Evolutionary conservation across 2,888 invertebrate genomes (phyloP).

Genomic region (Drosophila hamatofila): DNA sequence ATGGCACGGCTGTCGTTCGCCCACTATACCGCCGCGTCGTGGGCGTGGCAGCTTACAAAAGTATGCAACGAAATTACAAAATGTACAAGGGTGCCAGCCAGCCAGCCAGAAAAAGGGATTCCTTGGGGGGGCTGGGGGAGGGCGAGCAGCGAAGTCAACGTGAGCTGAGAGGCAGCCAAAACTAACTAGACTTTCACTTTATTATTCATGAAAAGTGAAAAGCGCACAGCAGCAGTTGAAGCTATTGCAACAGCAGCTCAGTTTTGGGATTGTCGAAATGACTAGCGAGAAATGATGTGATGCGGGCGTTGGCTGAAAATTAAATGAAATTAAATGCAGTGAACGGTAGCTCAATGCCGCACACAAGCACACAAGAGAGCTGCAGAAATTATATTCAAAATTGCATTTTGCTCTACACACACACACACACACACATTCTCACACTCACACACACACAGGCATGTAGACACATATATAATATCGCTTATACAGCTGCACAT

Average conservation of each 20-base stretch:
- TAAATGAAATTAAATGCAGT: constrained; percentile 76
- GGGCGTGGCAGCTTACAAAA: constrained; percentile 57
- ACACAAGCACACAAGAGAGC: constrained; percentile 22
- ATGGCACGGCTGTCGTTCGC: constrained; percentile 37
- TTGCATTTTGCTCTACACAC: constrained; percentile 31
- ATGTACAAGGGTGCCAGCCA: constrained; percentile 53
- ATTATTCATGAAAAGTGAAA: constrained; percentile 79
- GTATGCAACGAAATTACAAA: constrained; percentile 77
- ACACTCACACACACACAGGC: constrained; percentile 7
- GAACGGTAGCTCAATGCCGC: constrained; percentile 36
- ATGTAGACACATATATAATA: neutral
- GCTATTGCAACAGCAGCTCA: constrained; percentile 36
- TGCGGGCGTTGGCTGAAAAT: constrained; percentile 65
- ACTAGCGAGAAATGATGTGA: constrained; percentile 67
- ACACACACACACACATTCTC: constrained; percentile 3
- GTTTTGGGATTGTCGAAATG: constrained; percentile 72
- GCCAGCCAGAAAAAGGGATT: constrained; percentile 10
- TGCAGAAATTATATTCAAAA: constrained; percentile 57
- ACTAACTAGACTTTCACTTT: constrained; percentile 79
- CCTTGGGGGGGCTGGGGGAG: neutral
- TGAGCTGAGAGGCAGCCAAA: constrained; percentile 48
- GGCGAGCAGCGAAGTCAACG: constrained; percentile 40
- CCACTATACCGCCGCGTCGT: constrained; percentile 32
- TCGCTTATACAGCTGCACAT: constrained; percentile 6
- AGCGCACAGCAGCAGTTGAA: constrained; percentile 54